Evolutionary conservation across 2,888 invertebrate genomes (phyloP).

Genomic region (Ennomos fuscantarius): DNA sequence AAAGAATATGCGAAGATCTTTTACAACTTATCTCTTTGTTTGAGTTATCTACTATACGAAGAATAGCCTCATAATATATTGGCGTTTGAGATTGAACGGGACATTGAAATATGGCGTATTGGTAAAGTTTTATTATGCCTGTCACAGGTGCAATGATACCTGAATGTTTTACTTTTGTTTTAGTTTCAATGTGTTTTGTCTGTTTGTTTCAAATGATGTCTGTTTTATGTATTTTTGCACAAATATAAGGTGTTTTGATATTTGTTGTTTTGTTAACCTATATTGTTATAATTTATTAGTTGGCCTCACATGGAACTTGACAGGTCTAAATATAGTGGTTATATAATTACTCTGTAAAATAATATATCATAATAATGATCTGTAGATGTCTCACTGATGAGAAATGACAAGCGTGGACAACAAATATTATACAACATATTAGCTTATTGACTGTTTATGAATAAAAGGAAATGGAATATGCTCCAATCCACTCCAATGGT

Average conservation of each 20-base stretch:
- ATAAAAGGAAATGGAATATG: too few species aligned
- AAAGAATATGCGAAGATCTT: slow-evolving; percentile 70
- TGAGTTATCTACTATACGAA: slow-evolving; percentile 71
- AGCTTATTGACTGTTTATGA: too few species aligned
- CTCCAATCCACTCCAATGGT: too few species aligned
- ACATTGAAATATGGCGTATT: slow-evolving; percentile 82
- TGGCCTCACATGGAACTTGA: too few species aligned
- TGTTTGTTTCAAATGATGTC: slow-evolving; percentile 29
- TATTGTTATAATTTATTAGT: too few species aligned
- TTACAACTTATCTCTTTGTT: slow-evolving; percentile 74
- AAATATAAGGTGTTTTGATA: neutral
- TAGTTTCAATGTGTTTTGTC: slow-evolving; percentile 46
- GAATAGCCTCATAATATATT: slow-evolving; percentile 79
- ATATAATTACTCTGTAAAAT: too few species aligned
- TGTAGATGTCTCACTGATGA: too few species aligned
- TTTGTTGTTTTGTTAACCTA: too few species aligned
- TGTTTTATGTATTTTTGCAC: neutral
- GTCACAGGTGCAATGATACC: slow-evolving; percentile 76
- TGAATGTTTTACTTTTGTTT: slow-evolving; percentile 63
- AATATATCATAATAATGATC: too few species aligned
- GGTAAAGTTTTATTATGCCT: slow-evolving; percentile 82
- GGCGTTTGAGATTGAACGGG: slow-evolving; percentile 79
- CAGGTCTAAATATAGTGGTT: too few species aligned
- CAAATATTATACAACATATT: too few species aligned
- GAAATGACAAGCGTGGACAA: too few species aligned